These are phyloP conservation scores for Malacosoma neustria DNA, from an alignment of 2,888 invertebrate species.

Conservation along the genomic window DNA sequence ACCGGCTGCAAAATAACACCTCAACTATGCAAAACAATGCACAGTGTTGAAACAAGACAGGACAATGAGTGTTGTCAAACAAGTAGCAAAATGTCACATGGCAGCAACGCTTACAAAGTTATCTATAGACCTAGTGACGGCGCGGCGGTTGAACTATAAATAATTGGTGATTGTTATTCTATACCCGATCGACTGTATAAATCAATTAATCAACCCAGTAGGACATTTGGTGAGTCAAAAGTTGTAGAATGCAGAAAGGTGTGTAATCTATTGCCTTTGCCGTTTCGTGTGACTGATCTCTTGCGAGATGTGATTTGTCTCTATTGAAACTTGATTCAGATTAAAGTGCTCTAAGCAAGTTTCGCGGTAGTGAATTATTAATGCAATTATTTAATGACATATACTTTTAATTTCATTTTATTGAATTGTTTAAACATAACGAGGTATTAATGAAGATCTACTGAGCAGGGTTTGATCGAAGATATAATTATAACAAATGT, in stretches of 20 bases:
- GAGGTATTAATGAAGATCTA: too few species aligned
- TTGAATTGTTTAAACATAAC: too few species aligned
- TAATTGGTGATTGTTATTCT: background rate
- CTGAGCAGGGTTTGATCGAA: too few species aligned
- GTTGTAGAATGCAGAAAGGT: background rate
- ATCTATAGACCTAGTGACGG: background rate
- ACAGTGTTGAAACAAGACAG: background rate
- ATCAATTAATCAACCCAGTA: background rate
- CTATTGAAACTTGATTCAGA: too few species aligned
- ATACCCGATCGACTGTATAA: background rate
- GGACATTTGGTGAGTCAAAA: background rate
- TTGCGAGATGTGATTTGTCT: too few species aligned
- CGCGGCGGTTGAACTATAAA: background rate
- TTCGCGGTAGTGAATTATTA: too few species aligned
- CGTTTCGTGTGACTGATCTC: too few species aligned
- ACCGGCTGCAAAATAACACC: background rate
- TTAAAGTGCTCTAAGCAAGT: too few species aligned
- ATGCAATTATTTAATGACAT: too few species aligned
- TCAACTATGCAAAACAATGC: background rate
- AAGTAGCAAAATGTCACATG: background rate
- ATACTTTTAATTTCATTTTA: too few species aligned
- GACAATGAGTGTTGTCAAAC: background rate
- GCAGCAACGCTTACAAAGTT: background rate
- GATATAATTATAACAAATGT: too few species aligned
- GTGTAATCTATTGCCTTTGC: too few species aligned